These are phyloP conservation scores for Cercopithecus neglectus DNA, from an alignment of 2,797 vertebrate genomes.

Conservation along the genomic window DNA sequence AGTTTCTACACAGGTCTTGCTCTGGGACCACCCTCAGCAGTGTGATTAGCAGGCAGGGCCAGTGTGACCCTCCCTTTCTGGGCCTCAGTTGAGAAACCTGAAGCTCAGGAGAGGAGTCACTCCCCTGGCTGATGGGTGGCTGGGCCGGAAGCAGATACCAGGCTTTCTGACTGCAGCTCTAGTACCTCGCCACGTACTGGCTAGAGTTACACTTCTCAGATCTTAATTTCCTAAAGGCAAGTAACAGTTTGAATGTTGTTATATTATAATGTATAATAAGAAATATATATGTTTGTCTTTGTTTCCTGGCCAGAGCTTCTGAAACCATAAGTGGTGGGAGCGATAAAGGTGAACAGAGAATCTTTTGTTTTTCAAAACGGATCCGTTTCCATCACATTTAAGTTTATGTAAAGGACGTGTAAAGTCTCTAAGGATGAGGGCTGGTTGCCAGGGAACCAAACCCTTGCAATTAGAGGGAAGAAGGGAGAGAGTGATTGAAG, in stretches of 20 bases:
- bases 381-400: no score
- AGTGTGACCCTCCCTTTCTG: not conserved
- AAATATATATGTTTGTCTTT: not conserved
- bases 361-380: not conserved
- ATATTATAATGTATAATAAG: not conserved
- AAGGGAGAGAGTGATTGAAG: not conserved
- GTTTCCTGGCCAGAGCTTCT: not conserved
- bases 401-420: not conserved
- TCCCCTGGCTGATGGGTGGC: not conserved
- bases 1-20: not conserved
- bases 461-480: not conserved
- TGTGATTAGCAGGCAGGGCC: no score
- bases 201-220: not conserved
- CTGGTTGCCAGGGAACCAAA: not conserved
- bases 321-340: not conserved
- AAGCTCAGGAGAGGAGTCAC: not conserved
- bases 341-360: not conserved
- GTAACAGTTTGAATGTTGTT: not conserved
- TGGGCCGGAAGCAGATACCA: not conserved
- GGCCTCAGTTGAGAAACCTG: not conserved
- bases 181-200: fast-evolving
- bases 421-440: not conserved
- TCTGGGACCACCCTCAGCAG: not conserved
- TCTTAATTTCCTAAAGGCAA: not conserved
- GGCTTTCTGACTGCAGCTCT: not conserved